These are phyloP conservation scores for Drosophila tanythrix DNA, from an alignment of 2,888 invertebrate genomes.

Conservation along the genomic window DNA sequence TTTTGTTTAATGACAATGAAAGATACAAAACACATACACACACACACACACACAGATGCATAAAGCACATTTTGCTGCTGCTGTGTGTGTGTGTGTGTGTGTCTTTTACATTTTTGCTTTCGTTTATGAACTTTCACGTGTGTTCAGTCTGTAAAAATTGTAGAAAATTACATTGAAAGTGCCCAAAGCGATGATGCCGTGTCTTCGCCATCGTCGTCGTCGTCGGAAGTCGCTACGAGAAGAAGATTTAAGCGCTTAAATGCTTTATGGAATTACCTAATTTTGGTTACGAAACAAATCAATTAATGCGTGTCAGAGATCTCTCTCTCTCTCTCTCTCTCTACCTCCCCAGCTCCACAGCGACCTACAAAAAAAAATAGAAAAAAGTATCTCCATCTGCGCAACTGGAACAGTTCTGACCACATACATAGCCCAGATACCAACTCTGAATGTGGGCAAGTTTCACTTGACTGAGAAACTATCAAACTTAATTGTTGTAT, in stretches of 20 bases:
- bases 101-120: conserved; percentile 70
- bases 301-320: conserved; percentile 66
- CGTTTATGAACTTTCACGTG: conserved; percentile 80
- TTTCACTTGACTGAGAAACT: conserved; percentile 41
- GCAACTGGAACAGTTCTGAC: conserved; percentile 49
- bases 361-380: conserved; percentile 25
- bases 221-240: conserved; percentile 24
- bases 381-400: conserved; percentile 2
- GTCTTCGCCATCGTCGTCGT: conserved; percentile 22
- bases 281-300: conserved; percentile 81
- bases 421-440: conserved; percentile 8
- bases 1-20: conserved; percentile 79
- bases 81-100: not conserved
- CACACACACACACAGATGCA: conserved; percentile 27
- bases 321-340: not conserved
- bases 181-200: conserved; percentile 41
- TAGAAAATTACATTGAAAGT: conserved; percentile 68
- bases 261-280: conserved; percentile 74
- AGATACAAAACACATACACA: conserved; percentile 39
- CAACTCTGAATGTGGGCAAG: not conserved
- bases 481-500: conserved; percentile 55
- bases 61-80: conserved; percentile 9
- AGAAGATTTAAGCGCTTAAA: conserved; percentile 73
- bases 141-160: conserved; percentile 46
- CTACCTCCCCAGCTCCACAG: not conserved